Conservation (phyloP, 2,797 vertebrate species). For the Valencia hispanica region DNA sequence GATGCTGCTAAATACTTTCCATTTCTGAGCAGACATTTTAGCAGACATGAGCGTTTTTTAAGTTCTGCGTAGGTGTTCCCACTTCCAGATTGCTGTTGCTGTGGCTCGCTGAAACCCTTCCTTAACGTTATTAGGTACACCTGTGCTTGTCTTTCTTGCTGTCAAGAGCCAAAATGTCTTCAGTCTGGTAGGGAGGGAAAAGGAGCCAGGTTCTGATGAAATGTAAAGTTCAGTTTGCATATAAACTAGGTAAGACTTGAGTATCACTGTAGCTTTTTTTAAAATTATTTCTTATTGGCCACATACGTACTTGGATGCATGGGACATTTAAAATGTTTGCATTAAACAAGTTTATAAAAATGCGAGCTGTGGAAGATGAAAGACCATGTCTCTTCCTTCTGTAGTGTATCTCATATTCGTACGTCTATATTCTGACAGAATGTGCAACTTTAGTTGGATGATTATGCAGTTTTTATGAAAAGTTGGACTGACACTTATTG, state of each 20-base stretch:
- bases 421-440: too few relatives aligned
- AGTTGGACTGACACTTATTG: not conserved
- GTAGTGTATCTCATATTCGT: too few relatives aligned
- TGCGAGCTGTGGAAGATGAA: too few relatives aligned
- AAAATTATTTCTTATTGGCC: not conserved
- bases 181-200: not conserved
- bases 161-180: constrained; percentile 1
- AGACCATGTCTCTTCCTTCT: too few relatives aligned
- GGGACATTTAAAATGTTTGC: not conserved
- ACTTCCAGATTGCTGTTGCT: constrained; percentile 4
- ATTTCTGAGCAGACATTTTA: not conserved
- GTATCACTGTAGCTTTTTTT: not conserved
- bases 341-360: not conserved
- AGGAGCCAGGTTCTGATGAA: constrained; percentile 2
- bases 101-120: not conserved
- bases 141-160: constrained; percentile 13
- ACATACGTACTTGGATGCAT: too few relatives aligned
- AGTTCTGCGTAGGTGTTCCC: constrained; percentile 3
- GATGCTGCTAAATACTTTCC: not conserved
- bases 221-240: constrained; percentile 1
- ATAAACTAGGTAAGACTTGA: not conserved
- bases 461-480: not conserved
- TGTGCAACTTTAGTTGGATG: not conserved
- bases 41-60: not conserved
- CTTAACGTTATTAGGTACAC: constrained; percentile 7